Evolutionary conservation across 2,113 vertebrate genomes (phyloP), one percentile per base, ranked within the genome.

Genomic region (Pipa parva): DNA sequence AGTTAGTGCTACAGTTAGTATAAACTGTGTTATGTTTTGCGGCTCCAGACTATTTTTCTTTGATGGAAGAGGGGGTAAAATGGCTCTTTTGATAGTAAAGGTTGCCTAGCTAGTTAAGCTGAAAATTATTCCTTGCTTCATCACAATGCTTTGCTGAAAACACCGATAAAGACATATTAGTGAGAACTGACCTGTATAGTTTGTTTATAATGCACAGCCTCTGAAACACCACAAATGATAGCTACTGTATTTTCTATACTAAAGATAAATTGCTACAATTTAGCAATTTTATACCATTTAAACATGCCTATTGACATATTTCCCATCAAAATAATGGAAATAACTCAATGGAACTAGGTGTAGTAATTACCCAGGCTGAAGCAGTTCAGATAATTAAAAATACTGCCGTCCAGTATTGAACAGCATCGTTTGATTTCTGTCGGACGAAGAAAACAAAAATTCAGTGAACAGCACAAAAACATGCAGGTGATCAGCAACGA

Each of bases 241-340:
- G 56, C 31, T 42, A 68, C 51, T 59, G n/a, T n/a, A n/a, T n/a
- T 68, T 59, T 59, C 59, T 59, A 49, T 56, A 26, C 28, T 27
- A 48, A 28, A 48, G 56, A 45, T 49, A 25, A 67, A 68, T 27
- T 59, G 55, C 55, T 68, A 51, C 59, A 50, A 68, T 68, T 59
- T 59, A 68, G 48, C 64, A 46, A 50, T 68, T 59, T 68, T 51
- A 69, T 60, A 51, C 39, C 51, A 60, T 59, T 59, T 68, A 68
- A 51, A 50, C 56, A 59, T 57, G 26, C 24, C 55, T 29, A 60
- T 51, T 69, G 56, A 69, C 65, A 52, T 56, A 18, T 57, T 5
- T 57, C 65, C 56, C 46, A 60, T 52, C 65, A 51, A 29, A 69
- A 52, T 59, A 50, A 55, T 52, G 51, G 28, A 57, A 60, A 52